Conservation (phyloP, 2,797 vertebrate species). For the Pogonophryne albipinna region DNA sequence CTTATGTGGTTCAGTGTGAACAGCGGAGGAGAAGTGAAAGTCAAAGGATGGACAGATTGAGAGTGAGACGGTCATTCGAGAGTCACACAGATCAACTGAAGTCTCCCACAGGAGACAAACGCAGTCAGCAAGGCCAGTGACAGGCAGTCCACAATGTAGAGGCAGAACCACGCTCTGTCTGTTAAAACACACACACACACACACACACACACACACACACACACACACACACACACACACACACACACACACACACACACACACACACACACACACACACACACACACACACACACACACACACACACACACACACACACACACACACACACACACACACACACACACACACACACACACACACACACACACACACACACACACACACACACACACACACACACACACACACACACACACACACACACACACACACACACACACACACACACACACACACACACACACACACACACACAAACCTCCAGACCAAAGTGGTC, state of each 20-base stretch:
- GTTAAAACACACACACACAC: not conserved
- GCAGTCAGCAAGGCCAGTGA: slow-evolving; percentile 9
- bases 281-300: not conserved
- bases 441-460: too few species aligned
- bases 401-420: slow-evolving; percentile 1
- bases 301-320: too few species aligned
- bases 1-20: slow-evolving; percentile 24
- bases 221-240: slow-evolving; percentile 16
- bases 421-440: not conserved
- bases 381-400: too few species aligned
- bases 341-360: slow-evolving; percentile 24
- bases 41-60: slow-evolving; percentile 19
- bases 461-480: too few species aligned
- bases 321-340: not conserved
- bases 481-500: too few species aligned
- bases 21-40: slow-evolving; percentile 44
- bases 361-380: not conserved
- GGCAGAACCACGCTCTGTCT: not conserved
- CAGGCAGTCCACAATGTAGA: not conserved
- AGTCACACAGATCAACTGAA: slow-evolving; percentile 1
- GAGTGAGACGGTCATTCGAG: not conserved
- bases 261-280: slow-evolving; percentile 29
- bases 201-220: slow-evolving; percentile 1
- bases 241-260: slow-evolving; percentile 21
- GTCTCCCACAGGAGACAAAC: not conserved